Evolutionary conservation across 2,888 invertebrate species (phyloP).

Genomic region (Cataglyphis rosenhaueri): DNA sequence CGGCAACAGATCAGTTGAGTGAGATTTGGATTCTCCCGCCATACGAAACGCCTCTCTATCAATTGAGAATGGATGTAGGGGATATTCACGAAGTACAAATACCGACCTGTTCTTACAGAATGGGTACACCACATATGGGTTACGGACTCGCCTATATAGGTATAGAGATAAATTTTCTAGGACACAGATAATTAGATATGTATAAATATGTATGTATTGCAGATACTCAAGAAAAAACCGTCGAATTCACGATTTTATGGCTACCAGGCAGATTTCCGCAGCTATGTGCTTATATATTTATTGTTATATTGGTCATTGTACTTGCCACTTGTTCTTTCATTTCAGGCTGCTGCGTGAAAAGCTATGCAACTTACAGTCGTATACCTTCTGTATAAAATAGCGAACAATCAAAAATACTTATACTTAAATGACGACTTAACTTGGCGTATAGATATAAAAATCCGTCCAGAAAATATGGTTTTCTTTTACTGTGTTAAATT

Average conservation of each 20-base stretch:
- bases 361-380: slow-evolving; percentile 77
- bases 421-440: slow-evolving; percentile 40
- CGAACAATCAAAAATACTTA: slow-evolving; percentile 36
- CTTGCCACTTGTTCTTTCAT: slow-evolving; percentile 73
- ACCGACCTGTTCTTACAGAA: slow-evolving; percentile 98
- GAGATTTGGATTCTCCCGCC: slow-evolving; percentile 81
- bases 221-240: slow-evolving; percentile 87
- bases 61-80: slow-evolving; percentile 85
- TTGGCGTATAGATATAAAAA: slow-evolving; percentile 64
- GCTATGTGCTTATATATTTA: slow-evolving; percentile 87
- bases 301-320: slow-evolving; percentile 81
- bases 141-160: slow-evolving; percentile 94
- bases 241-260: slow-evolving; percentile 93
- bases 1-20: slow-evolving; percentile 82
- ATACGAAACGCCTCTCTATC: slow-evolving; percentile 84
- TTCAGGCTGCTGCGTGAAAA: slow-evolving; percentile 75
- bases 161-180: slow-evolving; percentile 80
- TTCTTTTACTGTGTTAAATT: slow-evolving; percentile 60
- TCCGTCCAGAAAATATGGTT: slow-evolving; percentile 75
- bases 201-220: slow-evolving; percentile 80
- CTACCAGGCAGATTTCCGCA: slow-evolving; percentile 90
- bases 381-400: slow-evolving; percentile 71
- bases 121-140: slow-evolving; percentile 95
- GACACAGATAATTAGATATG: neutral
- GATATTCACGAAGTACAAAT: slow-evolving; percentile 92